Evolutionary conservation across 2,113 vertebrate genomes (phyloP).

Genomic region (Leucosticte australis): DNA sequence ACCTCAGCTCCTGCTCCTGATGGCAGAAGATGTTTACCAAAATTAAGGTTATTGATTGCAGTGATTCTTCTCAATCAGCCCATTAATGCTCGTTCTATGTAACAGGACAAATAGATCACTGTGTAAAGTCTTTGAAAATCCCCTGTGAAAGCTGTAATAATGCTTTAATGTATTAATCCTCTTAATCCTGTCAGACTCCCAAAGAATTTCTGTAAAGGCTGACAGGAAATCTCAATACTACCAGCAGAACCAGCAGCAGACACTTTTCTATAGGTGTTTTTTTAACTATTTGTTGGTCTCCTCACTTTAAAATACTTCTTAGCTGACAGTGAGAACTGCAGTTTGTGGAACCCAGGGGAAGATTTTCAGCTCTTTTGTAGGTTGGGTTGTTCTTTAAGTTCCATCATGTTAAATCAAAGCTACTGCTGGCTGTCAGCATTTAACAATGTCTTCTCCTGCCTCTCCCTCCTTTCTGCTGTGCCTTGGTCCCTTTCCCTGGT

Average conservation of each 20-base stretch:
- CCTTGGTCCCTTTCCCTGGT: neutral
- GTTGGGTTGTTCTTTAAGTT: neutral
- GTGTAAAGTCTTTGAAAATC: slow-evolving; percentile 79
- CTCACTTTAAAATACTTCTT: neutral
- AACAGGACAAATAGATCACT: slow-evolving; percentile 78
- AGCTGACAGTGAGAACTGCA: neutral
- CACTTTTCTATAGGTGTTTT: neutral
- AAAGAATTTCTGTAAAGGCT: slow-evolving; percentile 68
- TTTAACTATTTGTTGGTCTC: slow-evolving; percentile 21
- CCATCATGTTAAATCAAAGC: neutral
- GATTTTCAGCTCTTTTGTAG: neutral
- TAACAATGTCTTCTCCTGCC: neutral
- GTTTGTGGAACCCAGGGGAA: neutral
- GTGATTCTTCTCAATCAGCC: slow-evolving; percentile 51
- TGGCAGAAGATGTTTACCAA: slow-evolving; percentile 60
- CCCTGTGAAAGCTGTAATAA: slow-evolving; percentile 73
- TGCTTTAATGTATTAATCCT: slow-evolving; percentile 79
- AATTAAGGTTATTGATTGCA: slow-evolving; percentile 72
- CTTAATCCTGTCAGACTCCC: slow-evolving; percentile 78
- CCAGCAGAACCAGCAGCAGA: neutral
- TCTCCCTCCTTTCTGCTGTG: neutral
- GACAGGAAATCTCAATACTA: slow-evolving; percentile 55
- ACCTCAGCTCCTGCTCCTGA: neutral
- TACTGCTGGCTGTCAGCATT: neutral
- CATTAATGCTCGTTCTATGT: slow-evolving; percentile 72